Conservation (phyloP, 2,888 invertebrate species). For the Callimorpha dominula region DNA sequence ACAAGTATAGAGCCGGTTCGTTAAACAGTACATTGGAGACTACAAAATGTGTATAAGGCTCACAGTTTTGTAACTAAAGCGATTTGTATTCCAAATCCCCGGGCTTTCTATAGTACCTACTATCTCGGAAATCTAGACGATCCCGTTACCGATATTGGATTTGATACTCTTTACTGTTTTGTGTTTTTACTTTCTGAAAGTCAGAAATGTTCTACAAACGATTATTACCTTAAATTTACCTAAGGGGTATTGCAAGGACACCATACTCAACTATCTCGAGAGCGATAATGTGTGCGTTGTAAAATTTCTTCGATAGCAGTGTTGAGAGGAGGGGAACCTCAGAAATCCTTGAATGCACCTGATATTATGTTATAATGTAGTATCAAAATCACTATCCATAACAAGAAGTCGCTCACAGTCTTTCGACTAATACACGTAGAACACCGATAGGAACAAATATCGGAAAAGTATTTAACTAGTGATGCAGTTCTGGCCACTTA, state of each 20-base stretch:
- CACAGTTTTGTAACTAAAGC: constrained; percentile 80
- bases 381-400: constrained; percentile 19
- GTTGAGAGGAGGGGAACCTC: too few relatives aligned
- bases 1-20: constrained; percentile 41
- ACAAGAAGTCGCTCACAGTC: constrained; percentile 32
- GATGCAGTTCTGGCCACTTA: constrained; percentile 67
- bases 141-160: constrained; percentile 7
- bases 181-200: too few relatives aligned
- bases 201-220: too few relatives aligned
- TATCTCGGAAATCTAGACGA: constrained; percentile 37
- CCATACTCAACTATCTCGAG: too few relatives aligned
- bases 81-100: constrained; percentile 78
- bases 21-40: constrained; percentile 58
- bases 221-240: too few relatives aligned
- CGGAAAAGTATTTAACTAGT: constrained; percentile 69
- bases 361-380: too few relatives aligned
- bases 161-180: not conserved
- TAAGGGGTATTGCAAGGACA: too few relatives aligned
- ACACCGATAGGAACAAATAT: constrained; percentile 77
- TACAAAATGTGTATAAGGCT: constrained; percentile 65
- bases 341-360: too few relatives aligned
- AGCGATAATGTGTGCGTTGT: too few relatives aligned
- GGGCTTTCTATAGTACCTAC: constrained; percentile 33
- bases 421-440: constrained; percentile 53
- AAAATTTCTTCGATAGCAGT: too few relatives aligned